Percentiles rank a stretch among this genome's conserved stretches.
These are phyloP conservation scores for Euplexia lucipara DNA, from an alignment of 2,888 invertebrate species.

Conservation along the genomic window DNA sequence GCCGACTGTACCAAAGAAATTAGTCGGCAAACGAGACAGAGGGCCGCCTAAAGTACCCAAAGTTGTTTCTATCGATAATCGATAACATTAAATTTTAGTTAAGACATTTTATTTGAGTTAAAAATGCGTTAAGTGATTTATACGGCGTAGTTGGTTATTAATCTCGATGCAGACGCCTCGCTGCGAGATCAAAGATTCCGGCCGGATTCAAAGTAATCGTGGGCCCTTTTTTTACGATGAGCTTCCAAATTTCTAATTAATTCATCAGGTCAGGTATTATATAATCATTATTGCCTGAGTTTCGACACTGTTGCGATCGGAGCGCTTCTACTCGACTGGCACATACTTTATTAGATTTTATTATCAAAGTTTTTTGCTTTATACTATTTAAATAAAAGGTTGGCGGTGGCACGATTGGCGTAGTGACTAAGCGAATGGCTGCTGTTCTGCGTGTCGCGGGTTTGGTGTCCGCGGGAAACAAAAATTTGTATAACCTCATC, in stretches of 20 bases:
- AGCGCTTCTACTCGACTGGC: background rate
- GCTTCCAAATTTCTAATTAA: conserved; percentile 75
- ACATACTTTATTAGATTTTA: conserved; percentile 14
- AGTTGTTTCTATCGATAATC: conserved; percentile 51
- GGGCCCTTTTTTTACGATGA: conserved; percentile 69
- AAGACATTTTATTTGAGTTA: conserved; percentile 72
- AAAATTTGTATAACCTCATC: too few relatives aligned
- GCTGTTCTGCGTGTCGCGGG: too few relatives aligned
- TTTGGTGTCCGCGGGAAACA: too few relatives aligned
- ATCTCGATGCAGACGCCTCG: conserved; percentile 58
- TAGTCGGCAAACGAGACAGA: conserved; percentile 46
- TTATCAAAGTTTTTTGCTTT: conserved; percentile 23
- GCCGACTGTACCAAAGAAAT: conserved; percentile 57
- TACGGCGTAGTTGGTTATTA: conserved; percentile 58
- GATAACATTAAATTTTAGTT: conserved; percentile 65
- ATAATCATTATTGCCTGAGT: conserved; percentile 70
- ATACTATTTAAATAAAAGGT: background rate
- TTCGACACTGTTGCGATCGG: conserved; percentile 38
- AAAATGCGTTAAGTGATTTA: conserved; percentile 75
- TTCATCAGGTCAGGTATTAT: conserved; percentile 72
- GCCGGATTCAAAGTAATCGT: conserved; percentile 54
- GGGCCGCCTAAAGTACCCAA: conserved; percentile 33
- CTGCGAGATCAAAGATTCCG: conserved; percentile 70
- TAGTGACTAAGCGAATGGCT: too few relatives aligned
- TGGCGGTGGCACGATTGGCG: too few relatives aligned